These are phyloP conservation scores for Cephonodes hylas DNA, from an alignment of 2,888 invertebrate species.

Conservation along the genomic window DNA sequence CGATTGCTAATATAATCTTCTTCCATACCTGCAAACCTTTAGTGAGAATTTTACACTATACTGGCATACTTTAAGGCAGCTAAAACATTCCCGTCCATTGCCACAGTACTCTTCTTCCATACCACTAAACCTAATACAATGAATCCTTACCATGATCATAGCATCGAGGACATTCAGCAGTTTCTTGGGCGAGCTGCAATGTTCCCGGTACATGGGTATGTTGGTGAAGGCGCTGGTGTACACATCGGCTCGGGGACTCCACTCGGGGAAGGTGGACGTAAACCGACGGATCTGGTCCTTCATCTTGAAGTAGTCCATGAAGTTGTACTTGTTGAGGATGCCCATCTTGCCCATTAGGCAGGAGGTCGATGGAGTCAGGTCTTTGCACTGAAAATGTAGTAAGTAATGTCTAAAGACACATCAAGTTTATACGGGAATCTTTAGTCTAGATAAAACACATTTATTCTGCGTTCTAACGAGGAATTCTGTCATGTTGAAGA, in stretches of 20 bases:
- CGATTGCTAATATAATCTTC: too few species aligned
- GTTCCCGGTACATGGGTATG: slow-evolving; percentile 50
- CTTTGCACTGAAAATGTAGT: slow-evolving; percentile 51
- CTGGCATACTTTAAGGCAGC: too few species aligned
- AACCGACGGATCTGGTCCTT: slow-evolving; percentile 55
- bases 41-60: too few species aligned
- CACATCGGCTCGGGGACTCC: slow-evolving; percentile 37
- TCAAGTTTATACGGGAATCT: too few species aligned
- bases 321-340: slow-evolving; percentile 60
- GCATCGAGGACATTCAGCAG: slow-evolving; percentile 63
- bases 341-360: slow-evolving; percentile 64
- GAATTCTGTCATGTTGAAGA: too few species aligned
- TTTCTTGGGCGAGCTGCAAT: slow-evolving; percentile 63
- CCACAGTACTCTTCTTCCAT: too few species aligned
- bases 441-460: too few species aligned
- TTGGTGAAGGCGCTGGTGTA: slow-evolving; percentile 47
- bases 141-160: slow-evolving; percentile 59
- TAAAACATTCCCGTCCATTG: too few species aligned
- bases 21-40: too few species aligned
- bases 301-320: slow-evolving; percentile 69
- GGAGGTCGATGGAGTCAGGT: slow-evolving; percentile 45
- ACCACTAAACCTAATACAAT: neutral
- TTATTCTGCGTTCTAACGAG: too few species aligned
- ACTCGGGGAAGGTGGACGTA: slow-evolving; percentile 31
- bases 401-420: too few species aligned